A percentile compares a stretch with the other conserved stretches of the same genome.
Conservation (phyloP, 2,113 vertebrate genomes). For the Willisornis vidua region DNA sequence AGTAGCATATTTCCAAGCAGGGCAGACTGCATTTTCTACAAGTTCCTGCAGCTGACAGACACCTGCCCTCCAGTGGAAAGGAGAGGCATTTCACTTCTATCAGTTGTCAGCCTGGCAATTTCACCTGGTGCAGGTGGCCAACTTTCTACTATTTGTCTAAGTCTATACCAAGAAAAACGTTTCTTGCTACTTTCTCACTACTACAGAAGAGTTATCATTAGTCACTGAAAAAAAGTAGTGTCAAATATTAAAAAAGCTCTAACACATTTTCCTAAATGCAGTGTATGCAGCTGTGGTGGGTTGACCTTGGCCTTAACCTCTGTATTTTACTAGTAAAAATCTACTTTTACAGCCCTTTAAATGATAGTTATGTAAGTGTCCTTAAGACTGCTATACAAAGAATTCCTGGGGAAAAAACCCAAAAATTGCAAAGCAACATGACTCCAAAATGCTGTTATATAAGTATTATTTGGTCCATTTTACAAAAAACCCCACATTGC, state of each 20-base stretch:
- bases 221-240: not conserved
- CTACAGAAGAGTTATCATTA: not conserved
- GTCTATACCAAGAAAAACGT: not conserved
- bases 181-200: not conserved
- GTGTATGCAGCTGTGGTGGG: not conserved
- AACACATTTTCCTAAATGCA: not conserved
- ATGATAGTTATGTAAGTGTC: not conserved
- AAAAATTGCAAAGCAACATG: not conserved
- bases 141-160: not conserved
- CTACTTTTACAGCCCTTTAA: not conserved
- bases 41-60: not conserved
- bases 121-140: rapidly evolving
- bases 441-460: not conserved
- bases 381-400: not conserved
- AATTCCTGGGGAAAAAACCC: not conserved
- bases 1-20: not conserved
- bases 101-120: not conserved
- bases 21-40: not conserved
- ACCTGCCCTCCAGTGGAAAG: constrained; percentile 69
- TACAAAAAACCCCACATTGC: not conserved
- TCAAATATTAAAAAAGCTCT: not conserved
- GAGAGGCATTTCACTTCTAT: not conserved
- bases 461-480: not conserved
- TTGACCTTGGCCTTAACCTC: not conserved
- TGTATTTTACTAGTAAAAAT: not conserved